A percentile compares a stretch with the other conserved stretches of the same genome.
These are phyloP conservation scores for Neolamprologus hecqui DNA, from an alignment of 2,113 vertebrate genomes.

Conservation along the genomic window DNA sequence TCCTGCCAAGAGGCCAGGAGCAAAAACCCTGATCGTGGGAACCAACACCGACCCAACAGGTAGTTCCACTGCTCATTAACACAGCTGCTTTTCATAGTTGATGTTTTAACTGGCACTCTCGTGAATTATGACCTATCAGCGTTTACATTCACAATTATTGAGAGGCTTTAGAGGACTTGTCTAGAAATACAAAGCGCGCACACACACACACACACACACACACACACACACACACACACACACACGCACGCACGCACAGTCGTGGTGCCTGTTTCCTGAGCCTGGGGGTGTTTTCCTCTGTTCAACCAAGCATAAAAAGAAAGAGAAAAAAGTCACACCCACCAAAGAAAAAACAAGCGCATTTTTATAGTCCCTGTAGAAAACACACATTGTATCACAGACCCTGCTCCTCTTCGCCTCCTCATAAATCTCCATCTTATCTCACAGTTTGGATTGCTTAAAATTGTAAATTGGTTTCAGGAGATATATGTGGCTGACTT, in stretches of 20 bases:
- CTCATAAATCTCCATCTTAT: neutral
- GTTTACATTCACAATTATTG: neutral
- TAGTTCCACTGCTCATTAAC: neutral
- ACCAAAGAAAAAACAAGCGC: neutral
- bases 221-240: neutral
- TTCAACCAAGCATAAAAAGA: neutral
- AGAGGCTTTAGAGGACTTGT: neutral
- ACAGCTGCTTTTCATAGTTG: neutral
- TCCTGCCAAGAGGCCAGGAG: neutral
- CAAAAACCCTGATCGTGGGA: conserved; percentile 16
- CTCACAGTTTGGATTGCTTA: neutral
- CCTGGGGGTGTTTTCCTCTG: conserved; percentile 5
- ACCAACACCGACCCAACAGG: conserved; percentile 29
- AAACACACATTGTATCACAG: neutral
- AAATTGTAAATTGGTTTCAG: neutral
- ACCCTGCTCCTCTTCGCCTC: neutral
- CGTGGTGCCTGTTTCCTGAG: conserved; percentile 6
- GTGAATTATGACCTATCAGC: neutral
- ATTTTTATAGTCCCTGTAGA: neutral
- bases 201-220: neutral
- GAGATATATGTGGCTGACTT: neutral
- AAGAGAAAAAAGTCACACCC: conserved; percentile 6
- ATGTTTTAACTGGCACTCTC: neutral
- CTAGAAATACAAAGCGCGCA: neutral
- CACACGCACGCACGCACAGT: neutral